Base-by-base conservation (phyloP, 1,140 invertebrate species). In the Drosophila bocqueti region DNA sequence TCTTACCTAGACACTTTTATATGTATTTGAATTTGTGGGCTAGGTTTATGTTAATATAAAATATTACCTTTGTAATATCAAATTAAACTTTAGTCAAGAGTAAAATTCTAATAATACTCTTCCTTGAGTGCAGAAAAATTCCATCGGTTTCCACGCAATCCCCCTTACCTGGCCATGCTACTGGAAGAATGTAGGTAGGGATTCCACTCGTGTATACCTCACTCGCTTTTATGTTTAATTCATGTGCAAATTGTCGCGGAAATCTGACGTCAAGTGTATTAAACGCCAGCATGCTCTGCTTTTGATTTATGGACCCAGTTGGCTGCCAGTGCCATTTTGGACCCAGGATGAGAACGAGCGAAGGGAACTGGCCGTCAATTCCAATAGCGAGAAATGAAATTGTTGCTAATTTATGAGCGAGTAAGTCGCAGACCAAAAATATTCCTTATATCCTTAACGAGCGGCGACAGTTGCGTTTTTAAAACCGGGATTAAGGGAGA, bases 211-310 rank as follows among this genome's bases (percentile, higher is more conserved):
- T 65, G 62, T 79, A 74, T 49, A 61, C 61, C 61, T 79, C 60
- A 76, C 72, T 82, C 80, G 86, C 86, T 90, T 90, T 90, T 90
- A 90, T 90, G 85, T 90, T 90, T 91, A 90, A 90, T 90, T 90
- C 85, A 90, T 90, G 85, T 72, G 82, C 85, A 90, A 90, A 90
- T 90, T 90, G 85, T 90, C 85, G 86, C 86, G 86, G 86, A 90
- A 90, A 90, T 90, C 85, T 90, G 85, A 87, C 85, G 85, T 89
- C 85, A 89, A 89, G 85, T 90, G 85, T 89, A 89, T 89, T 89
- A 89, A 90, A 90, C 76, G 79, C 81, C 60, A 55, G 54, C 54
- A 62, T 76, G 81, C 79, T 63, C 79, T 90, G 81, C 86, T 90
- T 90, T 90, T 90, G 85, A 90, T 90, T 90, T 90, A 90, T 90